Conservation (phyloP, 2,113 vertebrate genomes). For the Barbus barbus region DNA sequence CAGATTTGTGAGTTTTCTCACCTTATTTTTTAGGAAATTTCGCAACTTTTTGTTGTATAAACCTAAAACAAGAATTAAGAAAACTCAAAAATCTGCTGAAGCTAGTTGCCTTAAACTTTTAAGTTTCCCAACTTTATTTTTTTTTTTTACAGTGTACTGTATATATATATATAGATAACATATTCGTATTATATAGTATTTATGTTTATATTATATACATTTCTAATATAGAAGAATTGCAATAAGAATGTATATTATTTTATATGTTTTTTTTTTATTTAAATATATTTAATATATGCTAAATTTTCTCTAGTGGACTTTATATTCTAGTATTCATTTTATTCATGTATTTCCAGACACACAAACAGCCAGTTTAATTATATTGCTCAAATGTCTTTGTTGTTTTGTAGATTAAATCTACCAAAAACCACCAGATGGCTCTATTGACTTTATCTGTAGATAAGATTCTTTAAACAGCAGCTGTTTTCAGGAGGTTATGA, state of each 20-base stretch:
- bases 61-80: too few species aligned
- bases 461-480: conserved; percentile 27
- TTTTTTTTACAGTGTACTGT: too few species aligned
- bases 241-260: neutral
- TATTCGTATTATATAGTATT: too few species aligned
- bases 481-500: conserved; percentile 17
- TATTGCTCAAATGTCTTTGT: conserved; percentile 9
- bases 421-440: conserved; percentile 13
- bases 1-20: too few species aligned
- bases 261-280: neutral
- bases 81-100: too few species aligned
- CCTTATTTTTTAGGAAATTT: too few species aligned
- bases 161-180: too few species aligned
- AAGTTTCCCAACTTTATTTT: too few species aligned
- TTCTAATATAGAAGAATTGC: neutral
- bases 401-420: conserved; percentile 11
- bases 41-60: too few species aligned
- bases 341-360: neutral
- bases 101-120: too few species aligned
- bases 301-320: neutral
- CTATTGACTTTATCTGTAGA: conserved; percentile 9
- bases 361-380: conserved; percentile 5
- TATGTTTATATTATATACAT: neutral
- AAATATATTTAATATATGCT: neutral
- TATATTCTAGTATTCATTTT: neutral